A percentile compares a stretch with the other conserved stretches of the same genome.
These are phyloP conservation scores for Spea multiplicata DNA, from an alignment of 2,113 vertebrate species.

Conservation along the genomic window DNA sequence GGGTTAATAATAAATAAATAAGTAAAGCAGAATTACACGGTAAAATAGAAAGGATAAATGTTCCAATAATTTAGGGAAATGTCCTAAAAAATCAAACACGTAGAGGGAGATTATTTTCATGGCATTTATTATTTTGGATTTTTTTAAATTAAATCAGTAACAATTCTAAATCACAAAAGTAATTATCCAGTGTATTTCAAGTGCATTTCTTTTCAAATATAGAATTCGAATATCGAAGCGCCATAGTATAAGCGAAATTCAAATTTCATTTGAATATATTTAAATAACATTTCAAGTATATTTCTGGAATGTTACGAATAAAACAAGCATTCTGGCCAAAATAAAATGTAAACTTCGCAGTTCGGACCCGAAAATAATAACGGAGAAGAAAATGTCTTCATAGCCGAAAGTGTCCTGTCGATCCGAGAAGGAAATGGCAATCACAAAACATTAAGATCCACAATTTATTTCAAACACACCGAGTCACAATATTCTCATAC, in stretches of 20 bases:
- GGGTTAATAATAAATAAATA: too few relatives aligned
- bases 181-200: conserved; percentile 99
- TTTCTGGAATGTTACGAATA: conserved; percentile 96
- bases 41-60: too few relatives aligned
- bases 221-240: conserved; percentile 89
- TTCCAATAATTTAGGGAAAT: background rate
- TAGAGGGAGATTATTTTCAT: conserved; percentile 76
- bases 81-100: conserved; percentile 57
- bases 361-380: conserved; percentile 66
- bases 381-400: conserved; percentile 58
- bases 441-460: conserved; percentile 97
- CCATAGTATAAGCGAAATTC: conserved; percentile 88
- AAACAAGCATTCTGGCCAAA: conserved; percentile 86
- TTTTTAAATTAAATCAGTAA: conserved; percentile 93
- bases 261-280: conserved; percentile 86
- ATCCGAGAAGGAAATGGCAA: conserved; percentile 78
- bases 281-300: conserved; percentile 99
- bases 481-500: conserved; percentile 83
- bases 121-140: conserved; percentile 96
- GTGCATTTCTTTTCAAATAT: conserved; percentile 95
- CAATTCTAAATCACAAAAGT: conserved; percentile 95
- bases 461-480: conserved; percentile 86
- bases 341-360: conserved; percentile 95
- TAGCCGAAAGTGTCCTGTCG: conserved; percentile 77
- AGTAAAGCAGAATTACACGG: too few relatives aligned